Conservation (phyloP, 2,888 invertebrate genomes). For the Lasioglossum morio region DNA sequence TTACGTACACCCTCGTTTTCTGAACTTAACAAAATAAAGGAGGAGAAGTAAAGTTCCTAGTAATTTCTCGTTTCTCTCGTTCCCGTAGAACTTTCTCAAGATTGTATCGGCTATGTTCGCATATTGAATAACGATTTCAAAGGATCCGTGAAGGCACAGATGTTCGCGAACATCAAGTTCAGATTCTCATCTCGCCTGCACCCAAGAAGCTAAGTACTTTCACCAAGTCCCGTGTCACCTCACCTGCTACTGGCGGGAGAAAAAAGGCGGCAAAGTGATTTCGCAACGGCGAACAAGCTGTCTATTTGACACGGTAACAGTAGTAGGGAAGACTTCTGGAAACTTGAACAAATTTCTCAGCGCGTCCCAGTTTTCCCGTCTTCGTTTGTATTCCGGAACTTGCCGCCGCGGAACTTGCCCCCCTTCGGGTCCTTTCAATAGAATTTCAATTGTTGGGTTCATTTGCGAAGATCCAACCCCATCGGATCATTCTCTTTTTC, state of each 20-base stretch:
- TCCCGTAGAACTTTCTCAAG: not conserved
- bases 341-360: conserved; percentile 2
- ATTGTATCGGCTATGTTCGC: not conserved
- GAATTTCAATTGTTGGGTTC: conserved; percentile 17
- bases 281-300: not conserved
- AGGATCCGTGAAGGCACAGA: not conserved
- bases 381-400: conserved; percentile 5
- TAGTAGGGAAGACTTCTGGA: not conserved
- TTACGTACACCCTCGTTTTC: too few species aligned
- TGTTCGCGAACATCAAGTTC: not conserved
- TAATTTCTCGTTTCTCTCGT: too few species aligned
- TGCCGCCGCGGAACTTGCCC: not conserved
- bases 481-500: not conserved
- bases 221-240: not conserved
- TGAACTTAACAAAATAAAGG: too few species aligned
- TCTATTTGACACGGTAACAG: not conserved
- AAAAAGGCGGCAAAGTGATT: not conserved
- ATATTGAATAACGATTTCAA: not conserved
- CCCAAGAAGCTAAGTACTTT: not conserved
- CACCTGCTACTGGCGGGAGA: not conserved
- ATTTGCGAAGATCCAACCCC: conserved; percentile 16
- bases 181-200: not conserved
- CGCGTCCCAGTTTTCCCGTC: conserved; percentile 25
- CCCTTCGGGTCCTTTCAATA: not conserved
- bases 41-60: too few species aligned